Evolutionary conservation across 2,888 invertebrate genomes (phyloP).

Genomic region (Bhutanitis thaidina): DNA sequence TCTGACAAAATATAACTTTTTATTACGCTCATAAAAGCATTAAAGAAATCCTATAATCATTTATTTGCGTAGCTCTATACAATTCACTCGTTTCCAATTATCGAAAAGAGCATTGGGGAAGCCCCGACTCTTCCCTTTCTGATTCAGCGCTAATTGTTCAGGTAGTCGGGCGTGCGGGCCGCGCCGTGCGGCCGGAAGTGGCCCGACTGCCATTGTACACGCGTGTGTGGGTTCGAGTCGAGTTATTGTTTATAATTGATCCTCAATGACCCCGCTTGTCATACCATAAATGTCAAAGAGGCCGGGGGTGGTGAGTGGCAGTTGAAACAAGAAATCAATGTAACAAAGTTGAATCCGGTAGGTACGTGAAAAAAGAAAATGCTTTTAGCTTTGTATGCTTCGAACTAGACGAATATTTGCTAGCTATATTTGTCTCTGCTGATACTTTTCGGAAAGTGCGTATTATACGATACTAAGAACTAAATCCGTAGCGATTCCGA

Average conservation of each 20-base stretch:
- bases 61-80: too few relatives aligned
- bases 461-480: too few relatives aligned
- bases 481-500: too few relatives aligned
- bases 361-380: too few relatives aligned
- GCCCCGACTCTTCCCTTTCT: neutral
- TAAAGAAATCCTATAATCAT: too few relatives aligned
- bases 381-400: too few relatives aligned
- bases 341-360: too few relatives aligned
- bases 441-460: too few relatives aligned
- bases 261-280: neutral
- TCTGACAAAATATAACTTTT: too few relatives aligned
- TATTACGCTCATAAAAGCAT: too few relatives aligned
- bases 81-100: neutral
- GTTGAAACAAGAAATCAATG: neutral
- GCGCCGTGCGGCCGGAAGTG: neutral
- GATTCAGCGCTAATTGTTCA: neutral
- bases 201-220: neutral
- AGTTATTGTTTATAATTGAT: neutral
- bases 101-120: neutral
- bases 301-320: neutral
- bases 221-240: neutral
- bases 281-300: neutral
- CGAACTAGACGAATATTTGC: too few relatives aligned
- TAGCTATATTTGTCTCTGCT: too few relatives aligned
- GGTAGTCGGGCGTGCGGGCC: neutral